Evolutionary conservation across 1,140 invertebrate genomes (phyloP).

Genomic region (Saxidomus purpurata): DNA sequence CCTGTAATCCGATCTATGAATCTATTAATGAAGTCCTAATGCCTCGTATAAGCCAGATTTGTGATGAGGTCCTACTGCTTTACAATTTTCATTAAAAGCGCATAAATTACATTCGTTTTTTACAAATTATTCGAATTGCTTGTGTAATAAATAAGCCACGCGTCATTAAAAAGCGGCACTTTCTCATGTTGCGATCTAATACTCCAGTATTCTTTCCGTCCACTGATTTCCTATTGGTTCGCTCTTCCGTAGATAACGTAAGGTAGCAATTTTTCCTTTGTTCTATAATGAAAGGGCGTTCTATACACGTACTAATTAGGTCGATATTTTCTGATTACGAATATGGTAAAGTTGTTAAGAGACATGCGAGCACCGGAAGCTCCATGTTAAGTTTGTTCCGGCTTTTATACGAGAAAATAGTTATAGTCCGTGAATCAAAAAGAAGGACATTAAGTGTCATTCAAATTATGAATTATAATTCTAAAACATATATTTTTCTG

Average conservation of each 20-base stretch:
- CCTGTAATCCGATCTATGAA: background rate
- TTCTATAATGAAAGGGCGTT: constrained; percentile 3
- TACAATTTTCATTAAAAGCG: background rate
- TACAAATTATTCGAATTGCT: background rate
- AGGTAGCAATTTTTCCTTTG: constrained; percentile 13
- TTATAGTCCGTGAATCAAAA: no score
- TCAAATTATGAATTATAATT: no score
- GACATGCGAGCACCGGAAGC: background rate
- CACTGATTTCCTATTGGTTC: constrained; percentile 2
- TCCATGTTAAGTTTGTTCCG: no score
- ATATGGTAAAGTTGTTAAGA: background rate
- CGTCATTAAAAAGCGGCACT: background rate
- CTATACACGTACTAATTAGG: constrained; percentile 10
- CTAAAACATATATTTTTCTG: no score
- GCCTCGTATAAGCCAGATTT: background rate
- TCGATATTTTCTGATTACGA: background rate
- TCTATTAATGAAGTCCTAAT: background rate
- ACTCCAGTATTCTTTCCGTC: background rate
- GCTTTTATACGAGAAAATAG: no score
- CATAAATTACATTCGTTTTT: background rate
- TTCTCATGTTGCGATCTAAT: background rate
- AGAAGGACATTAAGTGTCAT: no score
- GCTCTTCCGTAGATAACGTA: background rate
- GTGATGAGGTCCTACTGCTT: background rate
- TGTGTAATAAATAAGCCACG: background rate